A percentile compares a stretch with the other conserved stretches of the same genome.
Evolutionary conservation across 1,140 invertebrate genomes (phyloP).

Genomic region (Argopecten irradians): DNA sequence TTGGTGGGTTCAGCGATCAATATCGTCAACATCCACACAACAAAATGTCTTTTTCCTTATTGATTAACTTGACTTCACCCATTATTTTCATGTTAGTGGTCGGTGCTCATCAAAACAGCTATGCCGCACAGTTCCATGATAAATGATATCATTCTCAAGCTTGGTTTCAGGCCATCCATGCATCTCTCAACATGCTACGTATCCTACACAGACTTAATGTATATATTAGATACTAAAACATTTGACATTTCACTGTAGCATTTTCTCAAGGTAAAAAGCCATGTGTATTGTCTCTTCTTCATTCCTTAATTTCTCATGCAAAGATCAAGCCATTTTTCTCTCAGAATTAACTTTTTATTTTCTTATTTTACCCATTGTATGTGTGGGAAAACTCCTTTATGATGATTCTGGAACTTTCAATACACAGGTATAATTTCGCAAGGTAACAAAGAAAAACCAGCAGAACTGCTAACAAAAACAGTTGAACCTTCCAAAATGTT

Average conservation of each 20-base stretch:
- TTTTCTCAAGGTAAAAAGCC: neutral
- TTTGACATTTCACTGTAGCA: neutral
- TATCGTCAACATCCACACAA: conserved; percentile 1
- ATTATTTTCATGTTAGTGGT: conserved; percentile 18
- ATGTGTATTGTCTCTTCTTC: neutral
- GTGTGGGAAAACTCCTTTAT: no score
- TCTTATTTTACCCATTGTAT: no score
- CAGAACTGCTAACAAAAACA: no score
- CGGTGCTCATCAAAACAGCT: conserved; percentile 1
- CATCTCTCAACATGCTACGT: neutral
- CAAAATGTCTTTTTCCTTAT: conserved; percentile 23
- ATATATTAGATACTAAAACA: neutral
- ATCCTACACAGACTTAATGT: neutral
- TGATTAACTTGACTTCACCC: conserved; percentile 4
- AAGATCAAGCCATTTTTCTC: neutral
- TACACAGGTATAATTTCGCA: no score
- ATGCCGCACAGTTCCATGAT: neutral
- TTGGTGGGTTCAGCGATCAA: neutral
- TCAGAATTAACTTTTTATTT: neutral
- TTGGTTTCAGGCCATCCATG: neutral
- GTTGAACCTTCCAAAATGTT: no score
- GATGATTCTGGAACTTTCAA: no score
- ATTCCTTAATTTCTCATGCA: neutral
- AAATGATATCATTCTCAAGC: neutral
- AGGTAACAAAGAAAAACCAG: no score